phyloP scores from a whole-genome alignment of 2,797 vertebrate genomes.

The Fratercula arctica region DNA sequence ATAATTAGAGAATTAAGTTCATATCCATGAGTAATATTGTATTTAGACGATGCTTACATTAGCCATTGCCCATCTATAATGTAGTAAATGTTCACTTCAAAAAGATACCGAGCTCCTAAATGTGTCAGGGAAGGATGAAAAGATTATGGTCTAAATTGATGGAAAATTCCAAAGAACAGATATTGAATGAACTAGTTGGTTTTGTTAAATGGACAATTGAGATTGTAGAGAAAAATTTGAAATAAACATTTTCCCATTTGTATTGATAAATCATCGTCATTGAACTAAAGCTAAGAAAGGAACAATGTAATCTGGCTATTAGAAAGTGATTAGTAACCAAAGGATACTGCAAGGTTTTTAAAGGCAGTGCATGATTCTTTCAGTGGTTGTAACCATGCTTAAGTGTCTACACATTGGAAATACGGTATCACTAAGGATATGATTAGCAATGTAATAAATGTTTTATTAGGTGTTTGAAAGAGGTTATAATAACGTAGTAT shows the following conservation, averaged over 20 bases:
- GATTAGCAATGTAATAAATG: background rate
- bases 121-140: background rate
- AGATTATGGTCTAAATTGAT: background rate
- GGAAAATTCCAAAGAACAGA: background rate
- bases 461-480: background rate
- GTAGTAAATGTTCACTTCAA: background rate
- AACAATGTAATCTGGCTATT: background rate
- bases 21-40: background rate
- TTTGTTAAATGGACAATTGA: background rate
- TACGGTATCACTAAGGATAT: background rate
- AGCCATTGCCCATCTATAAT: background rate
- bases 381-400: background rate
- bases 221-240: background rate
- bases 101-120: background rate
- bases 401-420: background rate
- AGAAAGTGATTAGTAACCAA: background rate
- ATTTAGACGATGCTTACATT: background rate
- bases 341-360: background rate
- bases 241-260: background rate
- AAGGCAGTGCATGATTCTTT: background rate
- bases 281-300: background rate
- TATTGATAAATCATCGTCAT: background rate
- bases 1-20: background rate
- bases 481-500: background rate
- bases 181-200: background rate